phyloP scores from a whole-genome alignment of 1,140 invertebrate species.

The Adoxophyes honmai region DNA sequence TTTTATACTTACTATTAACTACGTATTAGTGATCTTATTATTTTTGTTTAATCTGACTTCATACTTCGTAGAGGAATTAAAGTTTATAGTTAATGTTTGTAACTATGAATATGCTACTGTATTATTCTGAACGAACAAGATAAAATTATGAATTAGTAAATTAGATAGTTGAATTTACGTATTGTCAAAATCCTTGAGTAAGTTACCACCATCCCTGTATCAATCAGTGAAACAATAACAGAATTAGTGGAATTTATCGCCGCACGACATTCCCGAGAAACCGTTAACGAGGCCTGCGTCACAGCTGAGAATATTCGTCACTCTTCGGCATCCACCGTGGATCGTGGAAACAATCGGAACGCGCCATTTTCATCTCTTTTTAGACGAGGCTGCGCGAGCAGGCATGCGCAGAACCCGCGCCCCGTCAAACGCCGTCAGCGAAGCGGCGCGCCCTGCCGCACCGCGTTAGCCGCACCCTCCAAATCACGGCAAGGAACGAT shows the following conservation, averaged over 20 bases:
- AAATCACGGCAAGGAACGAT: conserved; percentile 17
- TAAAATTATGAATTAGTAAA: too few relatives aligned
- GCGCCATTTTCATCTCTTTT: conserved; percentile 39
- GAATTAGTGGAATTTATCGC: conserved; percentile 67
- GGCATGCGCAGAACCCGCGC: conserved; percentile 54
- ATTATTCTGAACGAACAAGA: too few relatives aligned
- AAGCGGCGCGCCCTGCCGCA: conserved; percentile 46
- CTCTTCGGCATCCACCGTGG: conserved; percentile 40
- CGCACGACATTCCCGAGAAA: conserved; percentile 43
- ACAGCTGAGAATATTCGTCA: conserved; percentile 42
- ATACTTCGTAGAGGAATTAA: too few relatives aligned
- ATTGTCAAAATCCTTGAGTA: conserved; percentile 11
- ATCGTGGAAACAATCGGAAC: conserved; percentile 24
- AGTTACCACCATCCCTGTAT: conserved; percentile 31
- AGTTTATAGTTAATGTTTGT: too few relatives aligned
- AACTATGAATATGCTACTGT: too few relatives aligned
- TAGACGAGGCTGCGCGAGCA: conserved; percentile 52
- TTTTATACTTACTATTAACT: too few relatives aligned
- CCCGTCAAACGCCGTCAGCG: conserved; percentile 54
- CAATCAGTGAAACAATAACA: conserved; percentile 46
- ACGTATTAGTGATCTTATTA: too few relatives aligned
- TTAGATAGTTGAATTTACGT: too few relatives aligned
- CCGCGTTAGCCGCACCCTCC: conserved; percentile 35
- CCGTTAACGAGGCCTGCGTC: conserved; percentile 51
- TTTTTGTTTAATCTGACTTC: too few relatives aligned